These are phyloP conservation scores for Lepidurus couesii DNA, from an alignment of 1,140 invertebrate species.

Conservation along the genomic window DNA sequence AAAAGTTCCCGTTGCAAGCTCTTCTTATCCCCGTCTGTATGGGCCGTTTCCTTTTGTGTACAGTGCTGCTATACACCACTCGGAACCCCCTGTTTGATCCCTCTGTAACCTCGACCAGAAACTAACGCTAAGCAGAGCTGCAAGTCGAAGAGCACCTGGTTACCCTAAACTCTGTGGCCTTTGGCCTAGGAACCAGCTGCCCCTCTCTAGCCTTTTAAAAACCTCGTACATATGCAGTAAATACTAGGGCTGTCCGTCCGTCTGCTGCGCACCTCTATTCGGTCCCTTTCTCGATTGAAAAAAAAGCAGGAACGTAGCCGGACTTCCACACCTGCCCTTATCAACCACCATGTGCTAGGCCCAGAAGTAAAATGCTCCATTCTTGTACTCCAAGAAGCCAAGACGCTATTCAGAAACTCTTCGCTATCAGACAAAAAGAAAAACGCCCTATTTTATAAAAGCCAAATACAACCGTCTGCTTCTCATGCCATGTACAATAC, in stretches of 20 bases:
- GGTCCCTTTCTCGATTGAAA: not conserved
- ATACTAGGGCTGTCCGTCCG: not conserved
- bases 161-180: not conserved
- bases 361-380: not conserved
- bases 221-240: not conserved
- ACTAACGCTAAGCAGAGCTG: not conserved
- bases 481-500: too few relatives aligned
- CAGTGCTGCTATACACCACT: not conserved
- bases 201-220: not conserved
- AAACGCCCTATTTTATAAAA: too few relatives aligned
- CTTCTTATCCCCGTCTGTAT: not conserved
- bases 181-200: constrained; percentile 16
- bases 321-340: constrained; percentile 1
- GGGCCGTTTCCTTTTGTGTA: too few relatives aligned
- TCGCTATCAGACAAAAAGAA: too few relatives aligned
- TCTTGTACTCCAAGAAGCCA: not conserved
- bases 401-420: not conserved
- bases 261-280: not conserved
- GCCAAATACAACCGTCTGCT: too few relatives aligned
- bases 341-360: not conserved
- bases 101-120: not conserved
- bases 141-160: constrained; percentile 12
- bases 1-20: not conserved
- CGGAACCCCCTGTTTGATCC: not conserved
- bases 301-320: not conserved